phyloP scores from a whole-genome alignment of 2,888 invertebrate species.

The Leptopilina syphax region DNA sequence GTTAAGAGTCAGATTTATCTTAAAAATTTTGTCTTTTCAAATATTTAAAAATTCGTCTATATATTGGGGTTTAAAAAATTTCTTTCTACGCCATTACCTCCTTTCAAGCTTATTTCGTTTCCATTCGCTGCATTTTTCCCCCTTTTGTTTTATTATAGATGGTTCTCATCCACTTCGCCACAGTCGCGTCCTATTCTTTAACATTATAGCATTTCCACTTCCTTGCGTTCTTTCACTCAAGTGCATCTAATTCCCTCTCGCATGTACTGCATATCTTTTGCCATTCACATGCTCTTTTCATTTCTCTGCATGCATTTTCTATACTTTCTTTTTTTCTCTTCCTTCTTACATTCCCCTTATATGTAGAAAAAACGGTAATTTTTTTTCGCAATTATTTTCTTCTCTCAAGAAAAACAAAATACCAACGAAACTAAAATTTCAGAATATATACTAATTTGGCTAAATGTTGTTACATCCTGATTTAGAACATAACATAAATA shows the following conservation, averaged over 20 bases:
- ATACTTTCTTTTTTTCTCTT: slow-evolving; percentile 13
- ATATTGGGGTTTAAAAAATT: slow-evolving; percentile 11
- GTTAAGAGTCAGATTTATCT: too few species aligned
- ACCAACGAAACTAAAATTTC: not conserved
- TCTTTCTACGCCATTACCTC: slow-evolving; percentile 29
- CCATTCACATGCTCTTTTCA: slow-evolving; percentile 42
- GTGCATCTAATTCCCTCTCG: slow-evolving; percentile 36
- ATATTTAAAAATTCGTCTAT: slow-evolving; percentile 6
- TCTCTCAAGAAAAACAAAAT: not conserved
- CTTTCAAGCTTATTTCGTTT: slow-evolving; percentile 34
- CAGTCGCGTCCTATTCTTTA: slow-evolving; percentile 32
- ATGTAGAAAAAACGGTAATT: slow-evolving; percentile 23
- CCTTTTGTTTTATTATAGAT: slow-evolving; percentile 37
- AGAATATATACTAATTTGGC: too few species aligned
- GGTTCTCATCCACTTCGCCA: slow-evolving; percentile 32
- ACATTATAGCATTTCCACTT: slow-evolving; percentile 38
- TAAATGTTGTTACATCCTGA: too few species aligned
- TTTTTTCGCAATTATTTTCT: slow-evolving; percentile 9
- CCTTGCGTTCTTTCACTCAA: slow-evolving; percentile 36
- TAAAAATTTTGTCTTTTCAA: not conserved
- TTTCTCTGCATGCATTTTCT: slow-evolving; percentile 35
- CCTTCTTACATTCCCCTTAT: slow-evolving; percentile 1
- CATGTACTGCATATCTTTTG: slow-evolving; percentile 29
- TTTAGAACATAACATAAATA: too few species aligned
- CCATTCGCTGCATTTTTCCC: slow-evolving; percentile 29